Conservation (phyloP, 1,140 invertebrate species). For the Gonatopus flavifemur region DNA sequence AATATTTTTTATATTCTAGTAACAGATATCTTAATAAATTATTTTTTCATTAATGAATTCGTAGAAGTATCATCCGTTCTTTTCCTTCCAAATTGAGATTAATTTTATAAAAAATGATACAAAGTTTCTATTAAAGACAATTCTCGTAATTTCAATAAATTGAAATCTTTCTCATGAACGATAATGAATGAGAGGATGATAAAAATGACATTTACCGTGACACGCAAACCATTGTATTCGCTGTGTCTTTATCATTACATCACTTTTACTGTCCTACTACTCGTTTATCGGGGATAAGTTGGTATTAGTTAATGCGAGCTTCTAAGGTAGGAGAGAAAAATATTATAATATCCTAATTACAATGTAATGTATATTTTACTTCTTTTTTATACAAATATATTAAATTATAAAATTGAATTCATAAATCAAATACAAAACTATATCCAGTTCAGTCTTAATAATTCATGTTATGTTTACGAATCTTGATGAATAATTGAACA, state of each 20-base stretch:
- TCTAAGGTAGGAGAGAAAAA: no score
- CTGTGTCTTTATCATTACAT: slow-evolving; percentile 14
- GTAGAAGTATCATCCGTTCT: not conserved
- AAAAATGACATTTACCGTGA: slow-evolving; percentile 5
- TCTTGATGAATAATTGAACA: no score
- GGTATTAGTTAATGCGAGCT: no score
- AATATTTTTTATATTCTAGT: slow-evolving; percentile 32
- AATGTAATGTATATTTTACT: no score
- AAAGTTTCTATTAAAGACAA: not conserved
- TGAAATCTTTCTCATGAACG: slow-evolving; percentile 6
- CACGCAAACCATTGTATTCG: slow-evolving; percentile 26
- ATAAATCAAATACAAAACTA: no score
- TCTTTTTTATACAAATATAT: no score
- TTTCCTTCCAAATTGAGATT: not conserved
- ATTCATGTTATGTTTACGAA: no score
- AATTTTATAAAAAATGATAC: not conserved
- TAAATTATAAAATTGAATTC: no score
- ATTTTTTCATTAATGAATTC: slow-evolving; percentile 34
- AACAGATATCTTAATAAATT: slow-evolving; percentile 38
- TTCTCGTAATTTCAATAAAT: not conserved
- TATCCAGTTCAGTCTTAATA: no score
- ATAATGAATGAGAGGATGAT: not conserved
- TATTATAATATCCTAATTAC: no score
- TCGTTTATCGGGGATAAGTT: no score
- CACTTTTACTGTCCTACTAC: no score